Base-by-base conservation (phyloP, 2,797 vertebrate species). In the Muscicapa striata region DNA sequence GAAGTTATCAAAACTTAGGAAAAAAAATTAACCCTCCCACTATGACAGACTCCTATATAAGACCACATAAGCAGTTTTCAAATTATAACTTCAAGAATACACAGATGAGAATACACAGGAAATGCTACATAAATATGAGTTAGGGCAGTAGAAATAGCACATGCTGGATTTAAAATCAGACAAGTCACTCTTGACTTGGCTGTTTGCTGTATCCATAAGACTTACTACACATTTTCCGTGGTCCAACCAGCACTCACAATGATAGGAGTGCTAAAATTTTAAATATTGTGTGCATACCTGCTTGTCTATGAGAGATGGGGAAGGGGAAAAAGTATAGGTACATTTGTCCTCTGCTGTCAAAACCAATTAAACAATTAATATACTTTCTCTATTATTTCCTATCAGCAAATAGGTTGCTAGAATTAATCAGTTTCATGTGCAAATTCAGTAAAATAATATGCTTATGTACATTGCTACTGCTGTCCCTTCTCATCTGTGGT, bases 401-500 rank as follows among this genome's bases (percentile, higher is more conserved):
- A 8, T 57, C 43, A 89, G 51, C 30, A 79, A 55, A 49, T 49
- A 45, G 9, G 13, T 66, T 87, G 19, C 36, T 83, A 83, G 55
- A 79, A 78, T 84, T 46, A 72, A 41, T n/a, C 67, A 45, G 26
- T 74, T 90, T 67, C 76, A 45, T 55, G 18, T 22, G 38, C n/a
- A 68, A 88, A 74, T 67, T 88, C 80, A 85, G 54, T 75, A 78
- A 89, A 68, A 69, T 68, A 29, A 74, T 29, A 19, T 58, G 45
- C 34, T 63, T 55, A 24, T 11, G 30, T 43, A 46, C 52, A 32
- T 46, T 89, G 96, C 96, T 96, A 95, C 95, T 5, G 32, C 89
- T 90, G 80, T 96, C 40, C 74, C 91, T 93, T 98, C 97, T 11
- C 45, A 74, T 96, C 92, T 94, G 69, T 98, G 97, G 73, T 93